These are phyloP conservation scores for Coenobita brevimanus DNA, from an alignment of 1,140 invertebrate species.

Conservation along the genomic window DNA sequence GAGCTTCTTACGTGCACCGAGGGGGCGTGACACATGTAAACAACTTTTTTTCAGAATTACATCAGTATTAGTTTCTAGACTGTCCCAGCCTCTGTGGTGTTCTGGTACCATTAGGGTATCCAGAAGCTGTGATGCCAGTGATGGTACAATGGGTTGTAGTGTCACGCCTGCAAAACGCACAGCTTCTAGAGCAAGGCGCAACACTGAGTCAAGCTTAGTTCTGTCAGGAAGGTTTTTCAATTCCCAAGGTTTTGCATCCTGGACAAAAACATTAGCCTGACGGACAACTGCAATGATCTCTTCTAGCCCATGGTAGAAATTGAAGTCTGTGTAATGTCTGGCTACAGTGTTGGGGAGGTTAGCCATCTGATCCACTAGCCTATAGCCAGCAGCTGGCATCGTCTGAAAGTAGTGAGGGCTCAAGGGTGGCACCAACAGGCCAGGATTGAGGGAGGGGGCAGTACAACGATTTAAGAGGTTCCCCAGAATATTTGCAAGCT, in stretches of 20 bases:
- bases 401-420: conserved; percentile 74
- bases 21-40: neutral
- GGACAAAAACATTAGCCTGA: conserved; percentile 89
- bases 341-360: conserved; percentile 78
- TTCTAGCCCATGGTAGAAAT: conserved; percentile 90
- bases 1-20: conserved; percentile 35
- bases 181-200: conserved; percentile 89
- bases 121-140: conserved; percentile 78
- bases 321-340: conserved; percentile 82
- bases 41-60: too few species aligned
- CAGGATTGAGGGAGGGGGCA: conserved; percentile 84
- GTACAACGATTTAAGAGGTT: conserved; percentile 91
- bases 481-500: conserved; percentile 93
- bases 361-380: conserved; percentile 77
- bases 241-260: conserved; percentile 90
- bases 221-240: conserved; percentile 78
- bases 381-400: conserved; percentile 72
- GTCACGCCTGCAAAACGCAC: conserved; percentile 85
- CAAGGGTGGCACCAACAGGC: conserved; percentile 81
- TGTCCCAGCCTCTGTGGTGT: conserved; percentile 40
- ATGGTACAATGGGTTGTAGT: conserved; percentile 89
- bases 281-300: conserved; percentile 83
- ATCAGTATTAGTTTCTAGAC: neutral
- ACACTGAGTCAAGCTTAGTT: conserved; percentile 80
- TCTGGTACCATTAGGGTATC: conserved; percentile 72